These are phyloP conservation scores for Sceloporus tristichus DNA, from an alignment of 2,113 vertebrate species.

Conservation along the genomic window DNA sequence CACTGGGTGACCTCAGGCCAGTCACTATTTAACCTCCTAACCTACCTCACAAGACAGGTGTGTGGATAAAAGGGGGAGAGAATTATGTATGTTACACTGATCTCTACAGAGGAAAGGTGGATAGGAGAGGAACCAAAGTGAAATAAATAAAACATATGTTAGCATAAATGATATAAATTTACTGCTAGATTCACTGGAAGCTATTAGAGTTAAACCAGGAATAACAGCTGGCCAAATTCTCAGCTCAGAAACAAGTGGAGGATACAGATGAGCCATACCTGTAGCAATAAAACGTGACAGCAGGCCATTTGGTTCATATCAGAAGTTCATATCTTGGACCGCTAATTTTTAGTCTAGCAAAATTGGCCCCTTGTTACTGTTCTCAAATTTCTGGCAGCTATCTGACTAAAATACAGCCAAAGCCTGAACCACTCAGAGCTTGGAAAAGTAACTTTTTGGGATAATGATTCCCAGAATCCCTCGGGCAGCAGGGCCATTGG, in stretches of 20 bases:
- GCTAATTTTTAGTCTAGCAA: neutral
- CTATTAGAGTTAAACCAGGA: neutral
- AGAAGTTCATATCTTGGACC: neutral
- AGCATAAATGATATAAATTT: too few species aligned
- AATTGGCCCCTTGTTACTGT: neutral
- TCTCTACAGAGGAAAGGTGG: neutral
- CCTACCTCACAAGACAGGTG: too few species aligned
- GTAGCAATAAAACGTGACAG: neutral
- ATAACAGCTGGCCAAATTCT: neutral
- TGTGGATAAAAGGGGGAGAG: too few species aligned
- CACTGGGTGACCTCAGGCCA: too few species aligned
- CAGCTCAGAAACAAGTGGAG: neutral
- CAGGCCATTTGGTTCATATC: neutral
- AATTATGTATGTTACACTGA: neutral
- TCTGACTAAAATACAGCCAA: neutral
- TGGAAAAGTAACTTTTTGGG: neutral
- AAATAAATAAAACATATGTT: too few species aligned
- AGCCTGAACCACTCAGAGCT: neutral
- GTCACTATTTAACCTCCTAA: too few species aligned
- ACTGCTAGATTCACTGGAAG: too few species aligned
- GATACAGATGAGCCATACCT: neutral
- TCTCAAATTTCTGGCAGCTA: neutral
- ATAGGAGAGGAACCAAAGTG: too few species aligned
- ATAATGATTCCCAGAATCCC: neutral
- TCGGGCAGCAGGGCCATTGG: too few species aligned